Evolutionary conservation across 1,140 invertebrate species (phyloP).

Genomic region (Mercenaria mercenaria): DNA sequence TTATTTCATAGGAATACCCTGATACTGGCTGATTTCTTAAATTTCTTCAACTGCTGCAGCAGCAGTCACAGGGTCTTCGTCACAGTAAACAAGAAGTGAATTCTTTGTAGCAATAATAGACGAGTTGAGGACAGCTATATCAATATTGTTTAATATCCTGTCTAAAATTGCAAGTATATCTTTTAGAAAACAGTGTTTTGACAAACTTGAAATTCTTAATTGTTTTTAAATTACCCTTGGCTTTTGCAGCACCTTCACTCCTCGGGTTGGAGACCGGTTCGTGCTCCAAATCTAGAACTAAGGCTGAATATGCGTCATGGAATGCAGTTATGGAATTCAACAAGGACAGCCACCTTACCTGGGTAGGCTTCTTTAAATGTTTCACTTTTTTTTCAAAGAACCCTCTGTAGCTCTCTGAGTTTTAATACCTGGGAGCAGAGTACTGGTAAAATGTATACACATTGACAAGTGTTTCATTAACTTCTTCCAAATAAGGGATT

Average conservation of each 20-base stretch:
- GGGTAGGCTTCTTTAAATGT: not conserved
- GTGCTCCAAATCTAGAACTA: not conserved
- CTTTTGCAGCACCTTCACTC: not conserved
- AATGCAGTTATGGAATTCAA: not conserved
- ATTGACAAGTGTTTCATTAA: not conserved
- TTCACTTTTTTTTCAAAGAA: not conserved
- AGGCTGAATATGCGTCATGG: not conserved
- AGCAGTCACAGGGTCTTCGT: not conserved
- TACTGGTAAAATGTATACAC: not conserved
- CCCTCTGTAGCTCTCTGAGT: not conserved
- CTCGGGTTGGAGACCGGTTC: not conserved
- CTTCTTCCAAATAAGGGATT: not conserved
- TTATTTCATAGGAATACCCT: not conserved
- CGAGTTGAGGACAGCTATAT: not conserved
- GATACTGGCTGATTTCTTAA: not conserved
- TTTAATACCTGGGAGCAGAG: not conserved
- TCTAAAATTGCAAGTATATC: not conserved
- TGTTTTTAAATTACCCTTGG: slow-evolving; percentile 3
- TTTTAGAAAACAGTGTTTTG: not conserved
- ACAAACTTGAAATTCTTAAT: slow-evolving; percentile 19
- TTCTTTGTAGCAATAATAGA: not conserved
- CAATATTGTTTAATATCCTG: not conserved
- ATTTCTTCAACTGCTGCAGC: not conserved
- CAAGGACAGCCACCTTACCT: not conserved
- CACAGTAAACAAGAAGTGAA: not conserved